Base-by-base conservation (phyloP, 2,797 vertebrate species). In the Sebastes steindachneri region DNA sequence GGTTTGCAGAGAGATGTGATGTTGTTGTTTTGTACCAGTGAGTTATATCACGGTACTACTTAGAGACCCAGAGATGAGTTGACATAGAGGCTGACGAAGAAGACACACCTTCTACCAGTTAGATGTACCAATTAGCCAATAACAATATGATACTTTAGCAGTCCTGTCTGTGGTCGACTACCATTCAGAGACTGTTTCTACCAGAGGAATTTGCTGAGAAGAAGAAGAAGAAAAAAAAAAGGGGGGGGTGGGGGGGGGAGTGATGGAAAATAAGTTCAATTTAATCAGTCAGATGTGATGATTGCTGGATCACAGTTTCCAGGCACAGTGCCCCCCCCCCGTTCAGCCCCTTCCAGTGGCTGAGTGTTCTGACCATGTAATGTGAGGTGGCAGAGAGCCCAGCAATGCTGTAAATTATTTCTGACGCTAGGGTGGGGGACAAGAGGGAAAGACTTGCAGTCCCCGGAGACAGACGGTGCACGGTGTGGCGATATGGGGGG, bases 391-490 rank as follows among this genome's bases (percentile, higher is more conserved):
- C 92, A 92, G 90, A 87, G 83, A 92, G 91, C 90, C 92, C 88
- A 90, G 90, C 82, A 89, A 89, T 80, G 90, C 86, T 91, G 93
- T 94, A 93, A 94, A 94, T 94, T 92, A 93, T 94, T 94, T 94
- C 89, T 92, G 89, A 94, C 64, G 80, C 86, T 86, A 84, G 84
- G 89, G 84, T 89, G 83, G 85, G 89, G 82, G 88, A 87, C 89
- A 92, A 86, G 90, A 91, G 86, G 85, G 80, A 93, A 87, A 82
- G 85, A 88, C 86, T 92, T 19, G 65, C 82, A 81, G 84, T 94
- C 90, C 88, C 86, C 9, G 11, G 89, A 93, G 86, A 89, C 85
- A 90, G 80, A 79, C 79, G 55, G 70, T 78, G 86, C 82, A 88
- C 68, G 83, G 88, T 79, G 72, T 80, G 73, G 86, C 71, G 73